Evolutionary conservation across 2,113 vertebrate genomes (phyloP).

Genomic region (Mesembrinibis cayennensis): DNA sequence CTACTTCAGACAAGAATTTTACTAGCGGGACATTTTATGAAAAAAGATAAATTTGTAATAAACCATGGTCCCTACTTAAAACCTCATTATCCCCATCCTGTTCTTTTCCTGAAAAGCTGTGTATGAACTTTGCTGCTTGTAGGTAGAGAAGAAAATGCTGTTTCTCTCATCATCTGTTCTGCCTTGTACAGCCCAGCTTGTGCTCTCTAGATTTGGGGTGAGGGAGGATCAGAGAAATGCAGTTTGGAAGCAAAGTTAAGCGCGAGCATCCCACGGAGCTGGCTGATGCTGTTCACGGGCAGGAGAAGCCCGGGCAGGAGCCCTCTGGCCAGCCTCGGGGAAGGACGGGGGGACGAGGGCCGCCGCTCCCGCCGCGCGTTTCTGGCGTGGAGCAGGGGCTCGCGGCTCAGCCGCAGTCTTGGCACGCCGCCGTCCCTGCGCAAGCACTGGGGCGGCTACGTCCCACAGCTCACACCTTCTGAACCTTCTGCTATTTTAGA

Average conservation of each 20-base stretch:
- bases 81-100: not conserved
- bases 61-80: not conserved
- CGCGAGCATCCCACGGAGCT: rapidly evolving
- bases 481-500: not conserved
- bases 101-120: not conserved
- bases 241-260: rapidly evolving
- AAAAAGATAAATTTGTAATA: constrained; percentile 3
- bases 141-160: not conserved
- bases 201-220: not conserved
- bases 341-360: not conserved
- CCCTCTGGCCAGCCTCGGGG: rapidly evolving
- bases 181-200: not conserved
- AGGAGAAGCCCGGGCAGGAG: not conserved
- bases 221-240: not conserved
- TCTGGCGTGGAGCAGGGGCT: rapidly evolving
- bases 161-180: not conserved
- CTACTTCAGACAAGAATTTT: not conserved
- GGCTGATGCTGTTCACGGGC: not conserved
- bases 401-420: not conserved
- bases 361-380: rapidly evolving
- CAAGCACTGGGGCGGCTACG: not conserved
- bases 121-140: not conserved
- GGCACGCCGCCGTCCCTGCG: not conserved
- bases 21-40: not conserved
- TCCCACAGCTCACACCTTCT: not conserved